A percentile compares a stretch with the other conserved stretches of the same genome.
phyloP scores from a whole-genome alignment of 1,140 invertebrate species.

The Trichomalopsis sarcophagae region DNA sequence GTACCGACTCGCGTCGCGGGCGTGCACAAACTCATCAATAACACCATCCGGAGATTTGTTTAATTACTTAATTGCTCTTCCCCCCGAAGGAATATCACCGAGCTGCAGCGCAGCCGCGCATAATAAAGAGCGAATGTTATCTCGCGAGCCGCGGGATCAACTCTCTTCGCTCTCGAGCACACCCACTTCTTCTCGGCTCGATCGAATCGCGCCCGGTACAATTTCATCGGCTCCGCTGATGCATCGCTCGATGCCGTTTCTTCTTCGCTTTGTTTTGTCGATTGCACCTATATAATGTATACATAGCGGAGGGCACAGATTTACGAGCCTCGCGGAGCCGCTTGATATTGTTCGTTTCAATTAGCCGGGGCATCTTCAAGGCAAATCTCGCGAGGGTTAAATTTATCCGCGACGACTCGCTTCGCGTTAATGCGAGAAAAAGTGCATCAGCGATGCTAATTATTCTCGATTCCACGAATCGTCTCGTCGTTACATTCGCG shows the following conservation, averaged over 20 bases:
- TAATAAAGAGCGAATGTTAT: constrained; percentile 47
- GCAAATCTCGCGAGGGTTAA: neutral
- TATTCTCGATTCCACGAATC: neutral
- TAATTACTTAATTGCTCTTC: constrained; percentile 71
- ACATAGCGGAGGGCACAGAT: neutral
- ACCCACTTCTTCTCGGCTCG: constrained; percentile 13
- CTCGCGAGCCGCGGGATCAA: constrained; percentile 11
- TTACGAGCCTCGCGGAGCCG: neutral
- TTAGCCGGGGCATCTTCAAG: neutral
- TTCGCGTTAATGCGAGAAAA: neutral
- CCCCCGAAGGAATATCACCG: neutral
- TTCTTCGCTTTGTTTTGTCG: constrained; percentile 53
- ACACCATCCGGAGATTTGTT: constrained; percentile 68
- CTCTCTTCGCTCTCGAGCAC: neutral
- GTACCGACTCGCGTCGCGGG: constrained; percentile 52
- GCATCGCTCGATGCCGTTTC: neutral
- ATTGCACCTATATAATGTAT: constrained; percentile 10
- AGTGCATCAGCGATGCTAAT: neutral
- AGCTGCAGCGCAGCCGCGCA: constrained; percentile 9
- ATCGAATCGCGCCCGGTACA: neutral
- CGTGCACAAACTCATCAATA: constrained; percentile 65
- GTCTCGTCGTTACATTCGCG: neutral
- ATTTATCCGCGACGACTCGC: constrained; percentile 13
- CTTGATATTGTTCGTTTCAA: constrained; percentile 10
- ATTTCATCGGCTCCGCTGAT: constrained; percentile 18